Percentiles rank a stretch among this genome's conserved stretches.
Evolutionary conservation across 2,888 invertebrate genomes (phyloP).

Genomic region (Microctonus hyperodae): DNA sequence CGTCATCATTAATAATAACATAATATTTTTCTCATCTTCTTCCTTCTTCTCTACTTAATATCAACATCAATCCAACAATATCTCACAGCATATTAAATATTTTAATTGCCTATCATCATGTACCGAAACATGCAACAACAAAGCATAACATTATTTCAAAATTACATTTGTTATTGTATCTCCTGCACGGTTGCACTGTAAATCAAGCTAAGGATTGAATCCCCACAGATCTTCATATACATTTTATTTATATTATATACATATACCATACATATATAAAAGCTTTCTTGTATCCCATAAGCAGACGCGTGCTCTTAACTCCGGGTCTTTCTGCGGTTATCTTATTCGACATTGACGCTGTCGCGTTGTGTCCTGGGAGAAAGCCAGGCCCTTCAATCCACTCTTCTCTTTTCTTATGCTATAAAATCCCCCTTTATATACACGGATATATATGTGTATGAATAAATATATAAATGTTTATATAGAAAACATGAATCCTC

Average conservation of each 20-base stretch:
- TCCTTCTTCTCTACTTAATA: too few species aligned
- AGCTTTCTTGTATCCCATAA: slow-evolving; percentile 50
- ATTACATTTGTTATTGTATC: too few species aligned
- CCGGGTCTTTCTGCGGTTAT: slow-evolving; percentile 40
- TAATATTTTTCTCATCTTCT: too few species aligned
- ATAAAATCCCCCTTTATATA: background rate
- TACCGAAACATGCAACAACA: too few species aligned
- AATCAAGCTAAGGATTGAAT: slow-evolving; percentile 44
- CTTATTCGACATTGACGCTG: slow-evolving; percentile 41
- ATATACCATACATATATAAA: slow-evolving; percentile 21
- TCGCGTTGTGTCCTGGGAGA: slow-evolving; percentile 15
- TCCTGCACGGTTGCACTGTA: slow-evolving; percentile 42
- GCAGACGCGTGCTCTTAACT: slow-evolving; percentile 39
- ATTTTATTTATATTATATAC: slow-evolving; percentile 54
- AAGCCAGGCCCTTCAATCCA: slow-evolving; percentile 34
- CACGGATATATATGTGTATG: background rate
- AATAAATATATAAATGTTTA: background rate
- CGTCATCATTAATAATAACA: too few species aligned
- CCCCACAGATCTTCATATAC: slow-evolving; percentile 46
- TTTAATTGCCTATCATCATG: too few species aligned
- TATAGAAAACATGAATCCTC: background rate
- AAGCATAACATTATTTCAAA: too few species aligned
- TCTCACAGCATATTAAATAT: too few species aligned
- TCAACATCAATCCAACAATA: too few species aligned
- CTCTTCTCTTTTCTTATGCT: slow-evolving; percentile 25